phyloP scores from a whole-genome alignment of 2,797 vertebrate genomes.

The Leucoraja ocellata region DNA sequence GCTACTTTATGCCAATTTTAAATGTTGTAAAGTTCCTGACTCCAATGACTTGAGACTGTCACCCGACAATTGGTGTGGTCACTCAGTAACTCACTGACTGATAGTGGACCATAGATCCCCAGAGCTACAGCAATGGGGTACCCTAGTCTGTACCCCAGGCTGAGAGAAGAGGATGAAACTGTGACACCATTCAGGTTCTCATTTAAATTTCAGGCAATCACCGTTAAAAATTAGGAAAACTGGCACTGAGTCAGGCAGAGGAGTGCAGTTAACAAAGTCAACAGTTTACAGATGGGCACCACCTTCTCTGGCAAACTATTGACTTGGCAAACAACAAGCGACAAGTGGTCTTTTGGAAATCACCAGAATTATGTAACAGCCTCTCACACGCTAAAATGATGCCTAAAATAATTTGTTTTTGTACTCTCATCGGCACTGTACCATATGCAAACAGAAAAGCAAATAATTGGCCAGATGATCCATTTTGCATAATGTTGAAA shows the following conservation, averaged over 20 bases:
- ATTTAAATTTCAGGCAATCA: not conserved
- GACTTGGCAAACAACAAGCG: no score
- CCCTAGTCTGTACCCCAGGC: not conserved
- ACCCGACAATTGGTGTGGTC: not conserved
- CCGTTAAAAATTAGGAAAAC: not conserved
- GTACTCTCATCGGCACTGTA: not conserved
- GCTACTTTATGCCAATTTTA: no score
- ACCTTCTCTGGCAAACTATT: no score
- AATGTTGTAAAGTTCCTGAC: not conserved
- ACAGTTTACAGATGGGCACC: not conserved
- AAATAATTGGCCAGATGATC: not conserved
- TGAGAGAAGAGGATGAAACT: not conserved
- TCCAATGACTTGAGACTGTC: not conserved
- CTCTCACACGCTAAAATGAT: not conserved
- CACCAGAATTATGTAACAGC: not conserved
- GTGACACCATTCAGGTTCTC: not conserved
- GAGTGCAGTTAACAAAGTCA: not conserved
- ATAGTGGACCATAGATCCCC: not conserved
- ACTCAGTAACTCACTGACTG: not conserved
- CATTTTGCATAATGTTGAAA: not conserved
- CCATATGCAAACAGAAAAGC: not conserved
- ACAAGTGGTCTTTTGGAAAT: no score
- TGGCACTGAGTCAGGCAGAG: not conserved
- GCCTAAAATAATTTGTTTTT: not conserved
- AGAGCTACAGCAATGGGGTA: no score